Evolutionary conservation across 2,888 invertebrate species (phyloP).

Genomic region (Pachymerium ferrugineum): DNA sequence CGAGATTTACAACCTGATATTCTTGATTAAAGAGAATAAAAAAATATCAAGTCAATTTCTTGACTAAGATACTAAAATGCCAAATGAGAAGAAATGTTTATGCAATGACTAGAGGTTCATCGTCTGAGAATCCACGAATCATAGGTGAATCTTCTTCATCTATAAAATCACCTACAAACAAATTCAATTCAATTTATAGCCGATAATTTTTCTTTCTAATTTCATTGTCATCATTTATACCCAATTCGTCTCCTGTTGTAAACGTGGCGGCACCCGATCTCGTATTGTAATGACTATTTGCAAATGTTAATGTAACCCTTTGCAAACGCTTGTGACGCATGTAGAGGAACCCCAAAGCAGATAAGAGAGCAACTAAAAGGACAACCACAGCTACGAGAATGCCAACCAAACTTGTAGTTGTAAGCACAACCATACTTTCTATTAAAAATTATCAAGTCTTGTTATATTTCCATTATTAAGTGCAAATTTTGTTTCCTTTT

Average conservation of each 20-base stretch:
- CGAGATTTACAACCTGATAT: too few relatives aligned
- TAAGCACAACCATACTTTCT: constrained; percentile 37
- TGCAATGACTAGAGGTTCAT: constrained; percentile 87
- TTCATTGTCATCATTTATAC: constrained; percentile 49
- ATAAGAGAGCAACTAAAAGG: constrained; percentile 55
- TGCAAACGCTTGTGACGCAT: constrained; percentile 67
- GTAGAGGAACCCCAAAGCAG: constrained; percentile 59
- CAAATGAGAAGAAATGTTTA: constrained; percentile 45
- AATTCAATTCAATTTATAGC: not conserved
- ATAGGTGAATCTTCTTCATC: constrained; percentile 77
- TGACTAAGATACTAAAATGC: too few relatives aligned
- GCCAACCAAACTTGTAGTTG: constrained; percentile 45
- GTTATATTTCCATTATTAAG: not conserved
- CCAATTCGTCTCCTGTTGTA: constrained; percentile 60
- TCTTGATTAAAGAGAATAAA: not conserved
- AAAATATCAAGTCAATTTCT: too few relatives aligned
- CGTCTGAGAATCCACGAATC: constrained; percentile 85
- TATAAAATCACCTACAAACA: constrained; percentile 42
- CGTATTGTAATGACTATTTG: constrained; percentile 78
- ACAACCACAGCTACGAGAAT: constrained; percentile 56
- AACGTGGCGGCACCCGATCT: constrained; percentile 81
- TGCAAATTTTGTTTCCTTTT: constrained; percentile 21
- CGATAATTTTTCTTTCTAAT: not conserved
- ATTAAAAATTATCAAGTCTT: too few relatives aligned
- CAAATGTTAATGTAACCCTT: constrained; percentile 72